A percentile compares a stretch with the other conserved stretches of the same genome.
phyloP scores from a whole-genome alignment of 1,140 invertebrate species.

The Melanaphis sacchari region DNA sequence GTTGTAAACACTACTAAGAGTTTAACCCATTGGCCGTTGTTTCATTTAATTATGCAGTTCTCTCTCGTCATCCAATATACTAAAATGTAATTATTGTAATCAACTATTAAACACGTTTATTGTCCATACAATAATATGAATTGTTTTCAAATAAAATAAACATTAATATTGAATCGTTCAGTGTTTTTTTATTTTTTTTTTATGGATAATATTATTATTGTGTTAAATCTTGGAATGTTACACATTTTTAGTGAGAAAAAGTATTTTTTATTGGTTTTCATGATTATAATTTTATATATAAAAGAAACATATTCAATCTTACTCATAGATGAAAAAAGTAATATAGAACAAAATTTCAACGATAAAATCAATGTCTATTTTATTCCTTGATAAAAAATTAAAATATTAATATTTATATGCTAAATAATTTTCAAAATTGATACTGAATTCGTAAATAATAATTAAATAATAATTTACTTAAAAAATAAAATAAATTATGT shows the following conservation, averaged over 20 bases:
- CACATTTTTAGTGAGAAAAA: too few relatives aligned
- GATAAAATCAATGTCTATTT: neutral
- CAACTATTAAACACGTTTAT: neutral
- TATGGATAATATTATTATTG: neutral
- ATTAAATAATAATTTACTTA: neutral
- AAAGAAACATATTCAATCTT: too few relatives aligned
- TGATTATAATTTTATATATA: too few relatives aligned
- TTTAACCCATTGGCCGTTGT: neutral
- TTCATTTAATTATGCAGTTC: neutral
- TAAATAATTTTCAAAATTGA: neutral
- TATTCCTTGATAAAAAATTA: neutral
- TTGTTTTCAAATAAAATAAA: neutral
- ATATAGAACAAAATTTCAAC: neutral
- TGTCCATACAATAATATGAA: neutral
- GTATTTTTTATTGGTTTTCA: too few relatives aligned
- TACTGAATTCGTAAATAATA: neutral
- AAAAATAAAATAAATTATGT: too few relatives aligned
- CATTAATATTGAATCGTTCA: neutral
- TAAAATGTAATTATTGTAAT: neutral
- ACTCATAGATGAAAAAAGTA: neutral
- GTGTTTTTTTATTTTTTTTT: neutral
- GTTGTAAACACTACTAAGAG: conserved; percentile 19
- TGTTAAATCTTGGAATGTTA: neutral
- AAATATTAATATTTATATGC: neutral
- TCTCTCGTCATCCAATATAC: neutral